Base-by-base conservation (phyloP, 1,140 invertebrate species). In the Sogatella furcifera region DNA sequence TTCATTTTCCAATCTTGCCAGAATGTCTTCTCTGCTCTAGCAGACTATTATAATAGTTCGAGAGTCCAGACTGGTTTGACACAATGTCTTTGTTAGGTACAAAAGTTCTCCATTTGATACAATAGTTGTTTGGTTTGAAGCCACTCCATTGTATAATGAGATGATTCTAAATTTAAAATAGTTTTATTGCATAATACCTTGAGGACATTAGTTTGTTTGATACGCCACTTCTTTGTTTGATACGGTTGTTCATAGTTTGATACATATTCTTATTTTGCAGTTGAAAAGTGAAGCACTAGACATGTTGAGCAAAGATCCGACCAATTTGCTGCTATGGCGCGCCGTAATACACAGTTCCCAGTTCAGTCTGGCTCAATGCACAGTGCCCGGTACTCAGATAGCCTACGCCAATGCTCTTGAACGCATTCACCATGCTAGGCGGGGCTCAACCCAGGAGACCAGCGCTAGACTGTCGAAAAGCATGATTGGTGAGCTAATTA, bases 351-450 rank as follows among this genome's bases (percentile, higher is more conserved):
- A 78, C 70, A 69, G 75, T 22, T 77, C 73, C 0, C 79, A 81
- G 67, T 76, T 76, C 54, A 82, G 81, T 5, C 77, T 84, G 73
- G 78, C 81, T 0, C 74, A 81, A 46, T 84, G 81, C 65, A 80
- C 74, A 62, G 75, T 78, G 6, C 77, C 80, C 6, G 75, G 72
- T 62, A 76, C 84, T 1, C 64, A 82, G 13, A 68, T 74, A 55
- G 70, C 81, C 13, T 84, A 81, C 66, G 69, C 72, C 28, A 76
- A 76, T 61, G 81, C 79, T 66, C 76, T 84, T 64, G 71, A 73
- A 15, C 70, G 77, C 46, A 68, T 84, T 57, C 77, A 78, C 60
- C 69, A 79, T 44, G 69, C 76, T 13, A 38, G 52, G 2, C 52
- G 52, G 10, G 52, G 52, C 5, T 22, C 52, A 28, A 19, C 52